Evolutionary conservation across 2,113 vertebrate genomes (phyloP).

Genomic region (Chlorodrepanis virens): DNA sequence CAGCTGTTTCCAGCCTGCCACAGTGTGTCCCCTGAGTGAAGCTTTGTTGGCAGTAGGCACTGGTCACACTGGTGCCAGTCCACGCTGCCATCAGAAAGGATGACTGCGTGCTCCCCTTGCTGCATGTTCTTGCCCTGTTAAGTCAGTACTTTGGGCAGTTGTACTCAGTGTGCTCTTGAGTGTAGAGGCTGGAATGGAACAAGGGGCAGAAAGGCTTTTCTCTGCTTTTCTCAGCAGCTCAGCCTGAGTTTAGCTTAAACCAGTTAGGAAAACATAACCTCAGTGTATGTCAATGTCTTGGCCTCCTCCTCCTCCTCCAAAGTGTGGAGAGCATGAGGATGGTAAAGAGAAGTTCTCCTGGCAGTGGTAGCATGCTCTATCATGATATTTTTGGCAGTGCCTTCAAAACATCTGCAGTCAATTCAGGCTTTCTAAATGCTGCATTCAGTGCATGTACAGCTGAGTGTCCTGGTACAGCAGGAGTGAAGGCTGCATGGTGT

Average conservation of each 20-base stretch:
- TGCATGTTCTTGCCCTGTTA: accelerated
- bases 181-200: accelerated
- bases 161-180: neutral
- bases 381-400: neutral
- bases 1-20: neutral
- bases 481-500: neutral
- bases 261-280: neutral
- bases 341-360: neutral
- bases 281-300: neutral
- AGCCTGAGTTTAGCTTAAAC: neutral
- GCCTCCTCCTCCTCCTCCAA: neutral
- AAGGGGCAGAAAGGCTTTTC: neutral
- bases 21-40: accelerated
- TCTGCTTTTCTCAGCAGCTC: neutral
- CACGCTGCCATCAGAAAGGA: neutral
- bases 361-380: neutral
- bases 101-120: neutral
- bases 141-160: neutral
- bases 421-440: neutral
- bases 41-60: neutral
- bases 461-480: neutral
- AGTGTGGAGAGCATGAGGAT: accelerated
- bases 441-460: neutral
- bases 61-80: neutral
- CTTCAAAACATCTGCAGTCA: constrained; percentile 19